A percentile compares a stretch with the other conserved stretches of the same genome.
phyloP scores from a whole-genome alignment of 2,888 invertebrate genomes.

The Idaea dimidiata region DNA sequence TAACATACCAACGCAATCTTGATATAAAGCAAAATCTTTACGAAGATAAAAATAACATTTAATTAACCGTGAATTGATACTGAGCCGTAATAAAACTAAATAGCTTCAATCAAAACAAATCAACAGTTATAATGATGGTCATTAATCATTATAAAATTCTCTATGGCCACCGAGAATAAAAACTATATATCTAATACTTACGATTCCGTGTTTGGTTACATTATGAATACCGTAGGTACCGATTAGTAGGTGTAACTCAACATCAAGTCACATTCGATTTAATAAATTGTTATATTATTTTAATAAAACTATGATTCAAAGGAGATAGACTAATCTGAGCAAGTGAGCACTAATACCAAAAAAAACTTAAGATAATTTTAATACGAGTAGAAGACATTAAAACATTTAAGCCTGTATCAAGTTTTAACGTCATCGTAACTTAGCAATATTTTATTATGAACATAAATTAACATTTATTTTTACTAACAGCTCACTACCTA shows the following conservation, averaged over 20 bases:
- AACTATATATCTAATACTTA: constrained; percentile 35
- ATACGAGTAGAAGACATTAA: constrained; percentile 3
- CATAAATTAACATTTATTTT: not conserved
- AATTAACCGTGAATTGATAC: constrained; percentile 42
- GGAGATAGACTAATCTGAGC: not conserved
- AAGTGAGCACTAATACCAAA: no score
- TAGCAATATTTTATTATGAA: not conserved
- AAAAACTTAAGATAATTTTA: not conserved
- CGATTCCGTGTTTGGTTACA: constrained; percentile 45
- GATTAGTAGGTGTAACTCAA: constrained; percentile 44
- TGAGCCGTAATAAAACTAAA: constrained; percentile 45
- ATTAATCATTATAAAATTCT: constrained; percentile 55
- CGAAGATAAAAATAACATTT: constrained; percentile 30
- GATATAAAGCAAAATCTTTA: constrained; percentile 21
- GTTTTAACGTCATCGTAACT: not conserved
- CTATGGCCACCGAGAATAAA: constrained; percentile 50
- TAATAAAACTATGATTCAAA: constrained; percentile 37
- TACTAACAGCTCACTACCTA: not conserved
- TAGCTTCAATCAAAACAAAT: constrained; percentile 53
- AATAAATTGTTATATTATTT: constrained; percentile 66
- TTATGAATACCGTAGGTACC: constrained; percentile 36
- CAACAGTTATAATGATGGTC: constrained; percentile 49
- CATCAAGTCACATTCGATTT: constrained; percentile 44
- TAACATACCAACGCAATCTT: constrained; percentile 37
- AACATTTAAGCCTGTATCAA: not conserved